Percentiles rank a stretch among this genome's conserved stretches.
Evolutionary conservation across 2,113 vertebrate genomes (phyloP).

Genomic region (Chionomys nivalis): DNA sequence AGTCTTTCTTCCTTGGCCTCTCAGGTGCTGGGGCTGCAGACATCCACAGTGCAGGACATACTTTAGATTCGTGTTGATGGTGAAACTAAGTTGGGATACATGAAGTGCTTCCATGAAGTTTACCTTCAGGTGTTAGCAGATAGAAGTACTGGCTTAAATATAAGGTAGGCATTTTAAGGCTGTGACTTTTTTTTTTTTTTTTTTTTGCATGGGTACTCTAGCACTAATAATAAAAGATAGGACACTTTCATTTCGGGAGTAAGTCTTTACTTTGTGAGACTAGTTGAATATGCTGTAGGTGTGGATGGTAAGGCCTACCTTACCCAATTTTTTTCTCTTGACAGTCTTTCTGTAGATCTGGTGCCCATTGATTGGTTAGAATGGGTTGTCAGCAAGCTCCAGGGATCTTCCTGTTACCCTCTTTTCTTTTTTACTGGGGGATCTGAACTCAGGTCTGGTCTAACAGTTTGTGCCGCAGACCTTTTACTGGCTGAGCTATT

Average conservation of each 20-base stretch:
- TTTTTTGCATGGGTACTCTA: background rate
- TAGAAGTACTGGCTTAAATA: constrained; percentile 43
- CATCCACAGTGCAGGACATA: background rate
- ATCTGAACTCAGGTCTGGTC: background rate
- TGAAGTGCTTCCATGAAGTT: constrained; percentile 18
- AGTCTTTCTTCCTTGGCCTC: background rate
- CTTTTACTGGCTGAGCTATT: background rate
- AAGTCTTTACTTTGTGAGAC: background rate
- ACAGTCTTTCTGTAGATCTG: background rate
- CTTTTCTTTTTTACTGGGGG: background rate
- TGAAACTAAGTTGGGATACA: constrained; percentile 18
- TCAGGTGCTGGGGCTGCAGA: background rate
- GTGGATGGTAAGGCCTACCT: background rate
- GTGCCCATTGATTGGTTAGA: background rate
- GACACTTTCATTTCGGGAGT: constrained; percentile 22
- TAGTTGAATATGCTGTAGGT: background rate
- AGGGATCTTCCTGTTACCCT: background rate
- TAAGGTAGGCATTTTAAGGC: constrained; percentile 41
- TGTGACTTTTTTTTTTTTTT: constrained; percentile 47
- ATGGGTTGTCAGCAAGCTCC: background rate
- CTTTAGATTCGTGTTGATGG: constrained; percentile 53
- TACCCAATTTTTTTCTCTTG: background rate
- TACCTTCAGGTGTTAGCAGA: constrained; percentile 4
- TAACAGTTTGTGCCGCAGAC: no score
- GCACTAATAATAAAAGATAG: constrained; percentile 24